A percentile compares a stretch with the other conserved stretches of the same genome.
These are phyloP conservation scores for Sitta carolinensis DNA, from an alignment of 2,797 vertebrate genomes.

Conservation along the genomic window DNA sequence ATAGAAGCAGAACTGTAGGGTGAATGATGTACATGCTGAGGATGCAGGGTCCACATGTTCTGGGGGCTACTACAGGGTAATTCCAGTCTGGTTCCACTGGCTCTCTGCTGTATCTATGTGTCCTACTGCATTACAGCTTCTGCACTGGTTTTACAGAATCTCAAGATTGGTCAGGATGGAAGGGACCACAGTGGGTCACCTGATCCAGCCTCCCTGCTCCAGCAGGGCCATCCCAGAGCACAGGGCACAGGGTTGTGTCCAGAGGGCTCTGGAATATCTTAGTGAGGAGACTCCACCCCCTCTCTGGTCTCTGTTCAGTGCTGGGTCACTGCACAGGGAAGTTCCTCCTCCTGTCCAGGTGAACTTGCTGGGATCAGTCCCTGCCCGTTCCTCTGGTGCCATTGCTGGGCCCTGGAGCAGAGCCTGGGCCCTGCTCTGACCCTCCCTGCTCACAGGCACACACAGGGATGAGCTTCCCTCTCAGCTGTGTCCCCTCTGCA, in stretches of 20 bases:
- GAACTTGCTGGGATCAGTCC: neutral
- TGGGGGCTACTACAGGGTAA: neutral
- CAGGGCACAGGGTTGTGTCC: too few relatives aligned
- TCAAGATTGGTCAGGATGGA: neutral
- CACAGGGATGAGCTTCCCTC: neutral
- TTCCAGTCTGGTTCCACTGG: neutral
- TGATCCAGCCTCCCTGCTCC: fast-evolving
- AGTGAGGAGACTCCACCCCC: fast-evolving
- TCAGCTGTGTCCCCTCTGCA: neutral
- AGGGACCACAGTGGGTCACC: neutral
- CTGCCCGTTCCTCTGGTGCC: neutral
- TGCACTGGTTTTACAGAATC: neutral
- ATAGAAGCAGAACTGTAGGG: neutral
- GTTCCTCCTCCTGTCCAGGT: neutral
- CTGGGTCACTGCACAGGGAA: fast-evolving
- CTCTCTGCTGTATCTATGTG: fast-evolving
- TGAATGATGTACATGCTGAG: neutral
- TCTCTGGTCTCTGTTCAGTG: neutral
- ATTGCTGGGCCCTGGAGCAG: neutral
- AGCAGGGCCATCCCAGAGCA: neutral
- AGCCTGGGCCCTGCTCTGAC: neutral
- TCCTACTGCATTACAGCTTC: neutral
- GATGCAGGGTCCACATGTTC: neutral
- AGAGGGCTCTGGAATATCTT: neutral
- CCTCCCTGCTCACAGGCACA: neutral